Percentiles rank a stretch among this genome's conserved stretches.
phyloP scores from a whole-genome alignment of 2,888 invertebrate genomes.

The Pyrrhia umbra region DNA sequence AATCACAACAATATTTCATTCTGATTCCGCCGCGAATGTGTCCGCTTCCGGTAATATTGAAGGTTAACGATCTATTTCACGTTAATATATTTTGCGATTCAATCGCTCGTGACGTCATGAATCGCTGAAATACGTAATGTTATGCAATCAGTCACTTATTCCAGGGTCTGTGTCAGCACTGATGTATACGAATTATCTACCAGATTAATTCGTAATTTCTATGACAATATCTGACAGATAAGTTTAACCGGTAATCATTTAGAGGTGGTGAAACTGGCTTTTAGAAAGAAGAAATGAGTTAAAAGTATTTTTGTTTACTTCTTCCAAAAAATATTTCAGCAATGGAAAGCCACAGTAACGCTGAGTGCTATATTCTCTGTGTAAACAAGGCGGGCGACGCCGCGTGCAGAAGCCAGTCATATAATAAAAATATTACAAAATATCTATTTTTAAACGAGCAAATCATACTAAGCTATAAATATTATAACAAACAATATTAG shows the following conservation, averaged over 20 bases:
- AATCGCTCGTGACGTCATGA: neutral
- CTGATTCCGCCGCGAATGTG: slow-evolving; percentile 28
- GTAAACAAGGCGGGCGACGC: neutral
- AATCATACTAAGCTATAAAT: neutral
- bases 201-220: too few species aligned
- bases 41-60: slow-evolving; percentile 40
- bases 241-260: too few species aligned
- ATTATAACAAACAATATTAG: too few species aligned
- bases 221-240: too few species aligned
- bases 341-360: neutral
- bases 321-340: neutral
- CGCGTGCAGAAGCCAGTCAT: neutral
- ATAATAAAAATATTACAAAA: neutral
- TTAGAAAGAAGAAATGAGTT: too few species aligned
- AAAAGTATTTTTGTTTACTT: too few species aligned
- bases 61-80: slow-evolving; percentile 33
- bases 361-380: neutral
- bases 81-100: slow-evolving; percentile 22
- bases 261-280: too few species aligned
- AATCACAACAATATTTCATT: slow-evolving; percentile 31
- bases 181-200: too few species aligned
- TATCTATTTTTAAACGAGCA: neutral
- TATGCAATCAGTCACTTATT: neutral
- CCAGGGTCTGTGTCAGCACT: neutral
- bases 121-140: neutral